These are phyloP conservation scores for Eulacestoma nigropectus DNA, from an alignment of 2,113 vertebrate genomes.

Conservation along the genomic window DNA sequence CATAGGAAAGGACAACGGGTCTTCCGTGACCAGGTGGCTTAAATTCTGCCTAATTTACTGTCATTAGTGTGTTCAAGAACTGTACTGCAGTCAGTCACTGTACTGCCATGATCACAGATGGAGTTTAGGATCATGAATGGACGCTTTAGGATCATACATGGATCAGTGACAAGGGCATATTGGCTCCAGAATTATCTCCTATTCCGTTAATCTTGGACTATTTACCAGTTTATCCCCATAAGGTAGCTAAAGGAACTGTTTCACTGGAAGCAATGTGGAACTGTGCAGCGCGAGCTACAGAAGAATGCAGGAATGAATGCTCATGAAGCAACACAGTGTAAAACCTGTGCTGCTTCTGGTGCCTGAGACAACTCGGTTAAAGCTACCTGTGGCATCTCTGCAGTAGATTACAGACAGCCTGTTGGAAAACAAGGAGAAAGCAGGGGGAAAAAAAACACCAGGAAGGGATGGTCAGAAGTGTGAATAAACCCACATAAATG, in stretches of 20 bases:
- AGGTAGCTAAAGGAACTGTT: not conserved
- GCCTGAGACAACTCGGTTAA: not conserved
- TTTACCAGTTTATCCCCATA: not conserved
- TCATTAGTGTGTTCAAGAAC: not conserved
- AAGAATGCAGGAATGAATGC: not conserved
- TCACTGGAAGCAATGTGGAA: not conserved
- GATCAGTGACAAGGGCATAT: not conserved
- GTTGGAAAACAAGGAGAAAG: not conserved
- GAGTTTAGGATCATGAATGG: not conserved
- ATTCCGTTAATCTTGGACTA: not conserved
- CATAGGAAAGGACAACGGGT: not conserved
- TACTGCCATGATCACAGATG: not conserved
- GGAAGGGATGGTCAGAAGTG: not conserved
- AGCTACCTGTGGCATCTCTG: not conserved
- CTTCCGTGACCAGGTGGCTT: not conserved
- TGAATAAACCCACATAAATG: not conserved
- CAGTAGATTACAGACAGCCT: not conserved
- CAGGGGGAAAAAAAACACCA: accelerated
- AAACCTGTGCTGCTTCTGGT: not conserved
- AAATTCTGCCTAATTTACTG: not conserved
- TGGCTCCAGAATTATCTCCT: not conserved
- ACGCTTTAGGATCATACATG: not conserved
- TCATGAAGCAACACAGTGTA: not conserved
- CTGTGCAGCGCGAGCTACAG: not conserved
- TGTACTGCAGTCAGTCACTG: not conserved